Evolutionary conservation across 2,113 vertebrate genomes (phyloP).

Genomic region (Erythrolamprus reginae): DNA sequence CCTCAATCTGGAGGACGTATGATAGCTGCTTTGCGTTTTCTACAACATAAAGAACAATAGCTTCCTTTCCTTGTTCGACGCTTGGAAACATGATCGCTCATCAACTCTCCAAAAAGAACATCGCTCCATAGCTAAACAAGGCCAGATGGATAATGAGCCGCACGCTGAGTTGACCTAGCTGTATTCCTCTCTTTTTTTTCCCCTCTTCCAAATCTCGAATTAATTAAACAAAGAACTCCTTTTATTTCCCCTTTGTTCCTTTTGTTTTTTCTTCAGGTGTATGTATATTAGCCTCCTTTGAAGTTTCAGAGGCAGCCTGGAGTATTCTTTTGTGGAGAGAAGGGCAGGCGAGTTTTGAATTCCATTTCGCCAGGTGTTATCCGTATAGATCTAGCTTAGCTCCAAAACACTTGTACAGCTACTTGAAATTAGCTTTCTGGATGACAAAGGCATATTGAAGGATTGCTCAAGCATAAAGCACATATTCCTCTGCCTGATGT

Average conservation of each 20-base stretch:
- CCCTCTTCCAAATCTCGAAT: not conserved
- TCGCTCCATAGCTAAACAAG: not conserved
- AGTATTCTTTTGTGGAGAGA: not conserved
- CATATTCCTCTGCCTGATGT: constrained; percentile 11
- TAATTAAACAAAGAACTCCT: not conserved
- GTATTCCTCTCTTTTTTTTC: not conserved
- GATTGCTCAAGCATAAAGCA: constrained; percentile 30
- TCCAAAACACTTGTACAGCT: not conserved
- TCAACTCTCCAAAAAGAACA: not conserved
- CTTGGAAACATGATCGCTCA: not conserved
- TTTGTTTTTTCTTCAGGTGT: not conserved
- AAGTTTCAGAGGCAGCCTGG: not conserved
- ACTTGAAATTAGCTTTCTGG: constrained; percentile 38
- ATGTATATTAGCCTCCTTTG: not conserved
- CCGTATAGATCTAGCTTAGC: constrained; percentile 23
- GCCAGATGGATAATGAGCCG: not conserved
- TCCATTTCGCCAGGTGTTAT: constrained; percentile 14
- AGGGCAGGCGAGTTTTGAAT: not conserved
- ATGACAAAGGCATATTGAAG: constrained; percentile 34
- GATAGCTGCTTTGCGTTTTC: not conserved
- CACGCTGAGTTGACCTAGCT: not conserved
- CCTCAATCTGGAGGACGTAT: not conserved
- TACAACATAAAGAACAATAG: not conserved
- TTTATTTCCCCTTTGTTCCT: fast-evolving
- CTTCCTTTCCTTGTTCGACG: not conserved